Conservation (phyloP, 2,113 vertebrate genomes). For the Pelodiscus sinensis region DNA sequence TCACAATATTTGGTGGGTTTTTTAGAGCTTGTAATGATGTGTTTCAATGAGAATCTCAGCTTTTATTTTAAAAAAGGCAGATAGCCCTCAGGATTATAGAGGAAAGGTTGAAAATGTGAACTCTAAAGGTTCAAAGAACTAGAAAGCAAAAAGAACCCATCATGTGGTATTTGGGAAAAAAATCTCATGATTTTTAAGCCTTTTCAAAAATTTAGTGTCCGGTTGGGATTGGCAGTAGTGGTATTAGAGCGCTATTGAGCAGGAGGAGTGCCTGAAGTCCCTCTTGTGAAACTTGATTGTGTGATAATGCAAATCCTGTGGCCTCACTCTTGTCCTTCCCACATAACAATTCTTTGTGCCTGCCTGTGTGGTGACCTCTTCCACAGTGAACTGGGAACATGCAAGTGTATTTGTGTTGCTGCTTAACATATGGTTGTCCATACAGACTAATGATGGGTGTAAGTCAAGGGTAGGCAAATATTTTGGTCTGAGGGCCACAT, state of each 20-base stretch:
- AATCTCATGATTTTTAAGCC: not conserved
- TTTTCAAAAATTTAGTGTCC: not conserved
- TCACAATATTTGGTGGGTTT: not conserved
- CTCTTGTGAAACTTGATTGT: not conserved
- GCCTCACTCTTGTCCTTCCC: not conserved
- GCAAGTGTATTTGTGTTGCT: not conserved
- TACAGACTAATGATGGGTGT: not conserved
- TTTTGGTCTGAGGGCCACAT: no score
- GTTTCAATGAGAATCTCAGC: accelerated
- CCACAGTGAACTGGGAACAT: not conserved
- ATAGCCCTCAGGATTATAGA: not conserved
- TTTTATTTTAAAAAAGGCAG: not conserved
- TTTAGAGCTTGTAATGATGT: not conserved
- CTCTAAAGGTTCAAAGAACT: not conserved
- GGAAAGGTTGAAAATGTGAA: not conserved
- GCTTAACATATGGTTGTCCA: not conserved
- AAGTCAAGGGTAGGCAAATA: not conserved
- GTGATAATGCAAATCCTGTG: not conserved
- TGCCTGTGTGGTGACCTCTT: not conserved
- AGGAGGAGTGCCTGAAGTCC: not conserved
- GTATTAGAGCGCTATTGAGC: not conserved
- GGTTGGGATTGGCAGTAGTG: not conserved
- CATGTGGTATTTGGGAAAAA: not conserved
- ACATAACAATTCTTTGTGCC: not conserved
- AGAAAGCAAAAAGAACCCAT: not conserved